A percentile compares a stretch with the other conserved stretches of the same genome.
These are phyloP conservation scores for Lophura swinhoii DNA, from an alignment of 2,797 vertebrate genomes.

Conservation along the genomic window DNA sequence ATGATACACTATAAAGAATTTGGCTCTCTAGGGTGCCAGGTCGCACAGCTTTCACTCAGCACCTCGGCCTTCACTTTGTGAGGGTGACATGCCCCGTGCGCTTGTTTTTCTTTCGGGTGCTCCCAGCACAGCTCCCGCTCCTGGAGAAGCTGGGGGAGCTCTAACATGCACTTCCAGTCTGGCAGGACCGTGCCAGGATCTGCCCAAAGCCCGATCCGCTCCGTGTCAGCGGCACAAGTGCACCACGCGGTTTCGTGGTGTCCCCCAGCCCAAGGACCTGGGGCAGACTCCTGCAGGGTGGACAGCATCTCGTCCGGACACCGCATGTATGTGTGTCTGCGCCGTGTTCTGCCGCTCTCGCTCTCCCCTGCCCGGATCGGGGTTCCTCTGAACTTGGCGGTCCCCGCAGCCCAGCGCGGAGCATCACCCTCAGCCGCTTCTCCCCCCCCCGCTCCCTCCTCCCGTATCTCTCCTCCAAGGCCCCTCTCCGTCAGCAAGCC, in stretches of 20 bases:
- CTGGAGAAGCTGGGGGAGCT: neutral
- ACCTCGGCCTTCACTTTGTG: neutral
- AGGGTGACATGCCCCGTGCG: rapidly evolving
- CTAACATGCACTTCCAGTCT: neutral
- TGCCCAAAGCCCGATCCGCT: neutral
- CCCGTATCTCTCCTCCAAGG: neutral
- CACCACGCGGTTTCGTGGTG: neutral
- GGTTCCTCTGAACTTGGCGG: neutral
- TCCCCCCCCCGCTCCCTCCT: neutral
- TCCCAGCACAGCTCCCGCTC: neutral
- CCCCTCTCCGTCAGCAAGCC: neutral
- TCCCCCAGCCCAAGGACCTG: neutral
- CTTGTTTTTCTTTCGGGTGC: neutral
- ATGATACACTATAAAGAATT: rapidly evolving
- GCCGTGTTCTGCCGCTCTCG: too few relatives aligned
- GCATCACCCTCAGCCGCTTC: neutral
- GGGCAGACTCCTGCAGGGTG: neutral
- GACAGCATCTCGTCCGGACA: neutral
- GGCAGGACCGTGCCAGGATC: neutral
- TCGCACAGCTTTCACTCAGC: neutral
- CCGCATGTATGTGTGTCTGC: rapidly evolving
- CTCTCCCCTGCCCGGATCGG: rapidly evolving
- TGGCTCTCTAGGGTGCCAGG: neutral
- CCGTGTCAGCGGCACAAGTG: neutral
- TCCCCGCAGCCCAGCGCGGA: rapidly evolving